These are phyloP conservation scores for Drosophila sturtevanti DNA, from an alignment of 1,140 invertebrate species.

Conservation along the genomic window DNA sequence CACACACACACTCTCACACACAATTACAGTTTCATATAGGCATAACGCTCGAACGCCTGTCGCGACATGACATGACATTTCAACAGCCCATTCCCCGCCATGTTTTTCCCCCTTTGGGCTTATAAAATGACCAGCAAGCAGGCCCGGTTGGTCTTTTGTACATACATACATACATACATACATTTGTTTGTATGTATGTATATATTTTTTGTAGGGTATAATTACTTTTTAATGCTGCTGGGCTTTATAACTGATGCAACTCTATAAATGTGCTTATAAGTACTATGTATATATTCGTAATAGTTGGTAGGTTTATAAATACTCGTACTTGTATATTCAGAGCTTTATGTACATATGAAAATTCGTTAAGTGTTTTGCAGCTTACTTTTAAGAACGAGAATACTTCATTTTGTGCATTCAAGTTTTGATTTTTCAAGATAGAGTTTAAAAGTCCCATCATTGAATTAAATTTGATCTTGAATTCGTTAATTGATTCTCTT, in stretches of 20 bases:
- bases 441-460: no score
- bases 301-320: no score
- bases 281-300: neutral
- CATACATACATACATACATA: neutral
- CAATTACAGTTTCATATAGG: neutral
- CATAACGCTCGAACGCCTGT: constrained; percentile 66
- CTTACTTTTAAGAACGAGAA: no score
- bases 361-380: no score
- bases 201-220: constrained; percentile 31
- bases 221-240: constrained; percentile 46
- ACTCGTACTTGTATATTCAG: no score
- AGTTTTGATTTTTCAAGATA: no score
- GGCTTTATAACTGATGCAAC: neutral
- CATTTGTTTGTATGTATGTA: no score
- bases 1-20: constrained; percentile 12
- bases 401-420: no score
- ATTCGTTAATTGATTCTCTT: no score
- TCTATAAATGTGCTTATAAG: neutral
- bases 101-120: neutral
- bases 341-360: no score
- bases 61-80: constrained; percentile 73
- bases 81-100: constrained; percentile 36
- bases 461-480: no score
- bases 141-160: constrained; percentile 1
- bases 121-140: neutral